Evolutionary conservation across 2,113 vertebrate genomes (phyloP).

Genomic region (Phaethornis superciliosus): DNA sequence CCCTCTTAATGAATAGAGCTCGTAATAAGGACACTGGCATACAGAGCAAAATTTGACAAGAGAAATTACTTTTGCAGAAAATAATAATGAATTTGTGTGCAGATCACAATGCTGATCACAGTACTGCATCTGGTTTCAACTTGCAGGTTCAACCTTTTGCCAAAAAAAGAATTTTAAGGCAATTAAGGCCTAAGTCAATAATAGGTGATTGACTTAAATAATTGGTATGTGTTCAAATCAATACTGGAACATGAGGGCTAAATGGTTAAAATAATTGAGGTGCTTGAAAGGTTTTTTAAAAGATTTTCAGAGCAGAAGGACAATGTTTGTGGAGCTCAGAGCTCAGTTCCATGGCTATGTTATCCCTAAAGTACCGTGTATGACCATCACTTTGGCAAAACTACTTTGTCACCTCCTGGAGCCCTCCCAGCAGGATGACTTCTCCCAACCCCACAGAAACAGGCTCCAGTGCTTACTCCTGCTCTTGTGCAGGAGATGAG

Average conservation of each 20-base stretch:
- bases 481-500: neutral
- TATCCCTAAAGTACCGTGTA: rapidly evolving
- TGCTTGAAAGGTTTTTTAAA: neutral
- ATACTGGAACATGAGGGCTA: slow-evolving; percentile 29
- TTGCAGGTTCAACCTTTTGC: slow-evolving; percentile 53
- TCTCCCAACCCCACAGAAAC: neutral
- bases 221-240: slow-evolving; percentile 38
- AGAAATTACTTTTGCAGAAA: slow-evolving; percentile 33
- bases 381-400: neutral
- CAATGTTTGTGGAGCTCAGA: rapidly evolving
- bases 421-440: neutral
- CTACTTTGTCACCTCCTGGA: neutral
- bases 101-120: slow-evolving; percentile 46
- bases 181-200: no score
- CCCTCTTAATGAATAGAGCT: slow-evolving; percentile 32
- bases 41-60: slow-evolving; percentile 1
- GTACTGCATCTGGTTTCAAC: slow-evolving; percentile 57
- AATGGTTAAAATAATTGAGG: slow-evolving; percentile 53
- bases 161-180: slow-evolving; percentile 62
- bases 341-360: neutral
- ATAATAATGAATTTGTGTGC: slow-evolving; percentile 37
- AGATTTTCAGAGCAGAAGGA: neutral
- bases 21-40: neutral
- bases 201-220: slow-evolving; percentile 68
- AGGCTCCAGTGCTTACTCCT: neutral